These are phyloP conservation scores for Danio aesculapii DNA, from an alignment of 2,797 vertebrate species.

Conservation along the genomic window DNA sequence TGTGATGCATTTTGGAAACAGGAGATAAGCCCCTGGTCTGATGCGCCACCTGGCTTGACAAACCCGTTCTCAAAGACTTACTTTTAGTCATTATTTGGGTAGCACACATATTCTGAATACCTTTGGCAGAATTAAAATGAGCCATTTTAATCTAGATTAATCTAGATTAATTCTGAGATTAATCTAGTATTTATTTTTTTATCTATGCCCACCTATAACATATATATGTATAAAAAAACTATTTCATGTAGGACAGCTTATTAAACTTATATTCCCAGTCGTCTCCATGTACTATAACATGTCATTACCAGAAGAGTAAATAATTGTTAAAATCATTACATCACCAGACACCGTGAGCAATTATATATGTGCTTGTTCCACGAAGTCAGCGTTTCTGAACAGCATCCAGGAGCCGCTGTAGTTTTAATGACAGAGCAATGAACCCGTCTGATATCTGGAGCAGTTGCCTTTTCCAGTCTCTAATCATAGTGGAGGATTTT, in stretches of 20 bases:
- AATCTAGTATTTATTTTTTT: too few species aligned
- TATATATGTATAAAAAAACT: not conserved
- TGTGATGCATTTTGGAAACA: too few species aligned
- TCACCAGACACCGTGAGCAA: not conserved
- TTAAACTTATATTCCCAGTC: not conserved
- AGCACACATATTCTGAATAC: too few species aligned
- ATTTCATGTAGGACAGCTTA: not conserved
- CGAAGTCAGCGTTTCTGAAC: slow-evolving; percentile 8
- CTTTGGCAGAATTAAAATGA: too few species aligned
- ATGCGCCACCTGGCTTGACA: too few species aligned
- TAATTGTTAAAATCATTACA: not conserved
- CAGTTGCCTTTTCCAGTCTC: slow-evolving; percentile 33
- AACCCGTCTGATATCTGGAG: slow-evolving; percentile 22
- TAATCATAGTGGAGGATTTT: slow-evolving; percentile 40
- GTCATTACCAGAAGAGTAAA: not conserved
- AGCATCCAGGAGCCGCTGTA: not conserved
- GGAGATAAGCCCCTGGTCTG: too few species aligned
- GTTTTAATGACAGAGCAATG: slow-evolving; percentile 23
- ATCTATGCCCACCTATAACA: too few species aligned
- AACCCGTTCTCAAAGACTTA: too few species aligned
- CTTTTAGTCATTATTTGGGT: too few species aligned
- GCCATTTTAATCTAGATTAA: too few species aligned
- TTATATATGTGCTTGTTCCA: not conserved
- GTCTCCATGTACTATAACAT: not conserved
- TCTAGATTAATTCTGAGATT: too few species aligned